A percentile compares a stretch with the other conserved stretches of the same genome.
phyloP scores from a whole-genome alignment of 2,113 vertebrate species.

The Datnioides undecimradiatus region DNA sequence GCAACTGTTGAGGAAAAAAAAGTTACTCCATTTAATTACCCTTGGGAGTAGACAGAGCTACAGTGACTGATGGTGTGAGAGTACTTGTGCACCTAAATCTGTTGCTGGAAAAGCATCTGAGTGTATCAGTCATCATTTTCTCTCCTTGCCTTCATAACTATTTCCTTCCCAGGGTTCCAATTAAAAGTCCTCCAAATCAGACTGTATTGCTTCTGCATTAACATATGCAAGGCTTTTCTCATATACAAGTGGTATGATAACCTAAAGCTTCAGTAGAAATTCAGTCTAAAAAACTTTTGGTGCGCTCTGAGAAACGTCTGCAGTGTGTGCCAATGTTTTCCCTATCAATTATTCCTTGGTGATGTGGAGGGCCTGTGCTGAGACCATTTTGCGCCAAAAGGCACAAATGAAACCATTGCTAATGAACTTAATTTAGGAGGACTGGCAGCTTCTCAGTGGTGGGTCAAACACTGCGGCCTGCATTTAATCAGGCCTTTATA shows the following conservation, averaged over 20 bases:
- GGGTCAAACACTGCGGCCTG: slow-evolving; percentile 17
- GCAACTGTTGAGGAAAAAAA: slow-evolving; percentile 26
- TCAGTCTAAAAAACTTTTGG: background rate
- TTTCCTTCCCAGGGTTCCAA: slow-evolving; percentile 58
- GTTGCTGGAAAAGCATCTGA: slow-evolving; percentile 60
- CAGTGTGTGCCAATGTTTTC: slow-evolving; percentile 26
- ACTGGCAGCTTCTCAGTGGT: slow-evolving; percentile 23
- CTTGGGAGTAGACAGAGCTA: slow-evolving; percentile 33
- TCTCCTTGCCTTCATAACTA: slow-evolving; percentile 47
- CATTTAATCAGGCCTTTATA: slow-evolving; percentile 50
- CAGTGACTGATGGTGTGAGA: slow-evolving; percentile 58
- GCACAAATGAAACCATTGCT: slow-evolving; percentile 40
- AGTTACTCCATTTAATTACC: slow-evolving; percentile 60
- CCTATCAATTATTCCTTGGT: slow-evolving; percentile 17
- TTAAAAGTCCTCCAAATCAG: slow-evolving; percentile 62
- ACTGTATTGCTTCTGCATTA: slow-evolving; percentile 29
- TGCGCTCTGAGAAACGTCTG: background rate
- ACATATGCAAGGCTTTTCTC: slow-evolving; percentile 16
- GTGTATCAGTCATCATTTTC: slow-evolving; percentile 61
- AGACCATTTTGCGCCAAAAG: slow-evolving; percentile 44
- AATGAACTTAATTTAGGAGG: slow-evolving; percentile 57
- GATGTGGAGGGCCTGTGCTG: slow-evolving; percentile 9
- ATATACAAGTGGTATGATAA: slow-evolving; percentile 28
- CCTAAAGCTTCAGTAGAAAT: slow-evolving; percentile 18
- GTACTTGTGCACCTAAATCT: slow-evolving; percentile 48